Evolutionary conservation across 2,797 vertebrate species (phyloP).

Genomic region (Oreonectes daqikongensis): DNA sequence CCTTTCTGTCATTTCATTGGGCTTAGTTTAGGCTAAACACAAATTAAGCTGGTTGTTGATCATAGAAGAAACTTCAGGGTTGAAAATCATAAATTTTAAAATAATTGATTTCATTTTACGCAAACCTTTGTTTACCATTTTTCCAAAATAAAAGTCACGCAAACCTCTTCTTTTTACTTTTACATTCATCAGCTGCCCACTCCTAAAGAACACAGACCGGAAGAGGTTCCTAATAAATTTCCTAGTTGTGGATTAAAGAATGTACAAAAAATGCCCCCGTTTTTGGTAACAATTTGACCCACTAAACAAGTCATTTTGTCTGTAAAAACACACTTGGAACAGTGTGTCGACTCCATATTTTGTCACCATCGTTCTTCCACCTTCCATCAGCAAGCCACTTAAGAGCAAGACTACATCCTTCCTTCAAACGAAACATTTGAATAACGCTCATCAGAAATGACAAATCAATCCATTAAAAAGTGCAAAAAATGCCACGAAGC

Average conservation of each 20-base stretch:
- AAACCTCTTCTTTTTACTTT: conserved; percentile 64
- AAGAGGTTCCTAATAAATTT: conserved; percentile 56
- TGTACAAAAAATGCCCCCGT: conserved; percentile 56
- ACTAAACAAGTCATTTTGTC: conserved; percentile 66
- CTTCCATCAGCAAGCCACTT: conserved; percentile 59
- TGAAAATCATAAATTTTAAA: conserved; percentile 68
- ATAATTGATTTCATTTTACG: conserved; percentile 34
- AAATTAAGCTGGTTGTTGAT: conserved; percentile 11
- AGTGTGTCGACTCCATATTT: conserved; percentile 66
- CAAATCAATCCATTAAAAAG: conserved; percentile 81
- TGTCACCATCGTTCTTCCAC: conserved; percentile 59
- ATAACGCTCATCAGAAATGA: conserved; percentile 60
- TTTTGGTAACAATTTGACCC: conserved; percentile 53
- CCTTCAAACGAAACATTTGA: conserved; percentile 56
- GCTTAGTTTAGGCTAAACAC: background rate
- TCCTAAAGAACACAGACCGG: conserved; percentile 60
- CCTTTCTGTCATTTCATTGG: conserved; percentile 47
- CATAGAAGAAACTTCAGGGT: conserved; percentile 58
- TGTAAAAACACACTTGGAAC: conserved; percentile 74
- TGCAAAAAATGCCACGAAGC: conserved; percentile 84
- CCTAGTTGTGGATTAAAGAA: conserved; percentile 65
- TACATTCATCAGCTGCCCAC: conserved; percentile 78
- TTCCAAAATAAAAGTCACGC: conserved; percentile 52
- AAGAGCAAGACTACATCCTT: conserved; percentile 56
- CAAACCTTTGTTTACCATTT: conserved; percentile 36